Evolutionary conservation across 1,140 invertebrate species (phyloP).

Genomic region (Drosophila funebris): DNA sequence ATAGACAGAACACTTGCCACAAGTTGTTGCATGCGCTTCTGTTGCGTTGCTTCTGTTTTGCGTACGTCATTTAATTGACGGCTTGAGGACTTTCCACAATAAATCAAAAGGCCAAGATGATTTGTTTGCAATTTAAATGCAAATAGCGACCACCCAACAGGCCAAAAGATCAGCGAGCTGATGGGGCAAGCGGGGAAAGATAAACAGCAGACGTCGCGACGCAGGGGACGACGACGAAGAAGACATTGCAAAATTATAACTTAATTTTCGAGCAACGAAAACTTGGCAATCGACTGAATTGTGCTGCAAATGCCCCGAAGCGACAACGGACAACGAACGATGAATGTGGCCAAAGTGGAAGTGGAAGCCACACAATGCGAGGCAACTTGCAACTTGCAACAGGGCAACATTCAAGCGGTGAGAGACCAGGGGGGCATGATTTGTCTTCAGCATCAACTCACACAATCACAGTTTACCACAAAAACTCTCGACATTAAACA

Average conservation of each 20-base stretch:
- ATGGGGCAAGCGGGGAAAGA: not conserved
- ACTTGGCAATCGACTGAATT: constrained; percentile 37
- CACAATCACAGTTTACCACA: constrained; percentile 3
- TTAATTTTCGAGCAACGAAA: constrained; percentile 69
- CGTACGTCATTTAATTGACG: constrained; percentile 65
- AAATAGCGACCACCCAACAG: constrained; percentile 74
- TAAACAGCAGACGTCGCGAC: not conserved
- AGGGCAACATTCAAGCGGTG: too few relatives aligned
- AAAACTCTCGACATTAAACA: constrained; percentile 11
- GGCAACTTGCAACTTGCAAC: not conserved
- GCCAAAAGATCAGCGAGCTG: not conserved
- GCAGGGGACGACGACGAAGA: not conserved
- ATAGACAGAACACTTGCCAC: not conserved
- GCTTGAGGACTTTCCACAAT: constrained; percentile 64
- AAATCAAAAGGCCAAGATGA: constrained; percentile 72
- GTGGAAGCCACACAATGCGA: constrained; percentile 72
- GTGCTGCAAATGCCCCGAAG: constrained; percentile 38
- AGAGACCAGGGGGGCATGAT: constrained; percentile 67
- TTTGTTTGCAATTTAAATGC: constrained; percentile 82
- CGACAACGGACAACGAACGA: constrained; percentile 39
- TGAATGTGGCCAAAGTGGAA: constrained; percentile 54
- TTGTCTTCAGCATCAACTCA: constrained; percentile 70
- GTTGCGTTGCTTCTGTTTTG: constrained; percentile 44
- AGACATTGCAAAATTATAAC: constrained; percentile 73
- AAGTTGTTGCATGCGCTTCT: constrained; percentile 20